A percentile compares a stretch with the other conserved stretches of the same genome.
Conservation (phyloP, 1,140 invertebrate genomes). For the Eufriesea mexicana region DNA sequence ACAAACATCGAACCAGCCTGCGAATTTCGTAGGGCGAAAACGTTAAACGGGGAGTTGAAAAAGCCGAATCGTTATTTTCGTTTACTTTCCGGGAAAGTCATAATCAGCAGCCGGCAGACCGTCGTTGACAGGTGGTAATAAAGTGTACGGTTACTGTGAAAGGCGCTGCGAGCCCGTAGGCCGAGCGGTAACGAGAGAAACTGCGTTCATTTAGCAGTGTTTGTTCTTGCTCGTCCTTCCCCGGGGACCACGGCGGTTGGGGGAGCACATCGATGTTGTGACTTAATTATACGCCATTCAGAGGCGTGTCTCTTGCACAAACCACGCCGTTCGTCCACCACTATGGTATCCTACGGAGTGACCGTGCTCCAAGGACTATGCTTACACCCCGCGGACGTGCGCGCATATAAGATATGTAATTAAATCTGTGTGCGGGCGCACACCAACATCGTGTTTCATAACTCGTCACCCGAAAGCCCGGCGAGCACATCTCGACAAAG, state of each 20-base stretch:
- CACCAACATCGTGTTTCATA: conserved; percentile 6
- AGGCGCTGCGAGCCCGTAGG: conserved; percentile 61
- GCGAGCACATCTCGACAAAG: background rate
- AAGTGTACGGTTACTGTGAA: conserved; percentile 47
- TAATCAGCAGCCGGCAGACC: conserved; percentile 24
- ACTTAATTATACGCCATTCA: conserved; percentile 81
- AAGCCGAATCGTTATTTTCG: conserved; percentile 26
- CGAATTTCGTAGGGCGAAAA: no score
- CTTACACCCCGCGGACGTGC: background rate
- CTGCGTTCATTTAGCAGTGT: conserved; percentile 77
- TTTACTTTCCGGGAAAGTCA: conserved; percentile 14
- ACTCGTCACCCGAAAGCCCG: conserved; percentile 5
- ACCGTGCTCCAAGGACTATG: conserved; percentile 56
- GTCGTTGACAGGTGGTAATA: conserved; percentile 45
- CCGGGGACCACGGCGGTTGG: conserved; percentile 58
- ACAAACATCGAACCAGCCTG: no score
- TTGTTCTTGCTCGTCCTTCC: conserved; percentile 76
- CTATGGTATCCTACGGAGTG: conserved; percentile 58
- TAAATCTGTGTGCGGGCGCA: conserved; percentile 6
- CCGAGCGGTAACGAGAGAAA: conserved; percentile 67
- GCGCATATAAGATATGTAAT: conserved; percentile 33
- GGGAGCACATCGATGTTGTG: conserved; percentile 74
- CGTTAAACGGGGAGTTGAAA: background rate
- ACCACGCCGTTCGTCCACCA: conserved; percentile 65
- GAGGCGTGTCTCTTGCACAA: conserved; percentile 75